Evolutionary conservation across 2,888 invertebrate species (phyloP), one percentile per base, ranked within the genome.

Genomic region (Cotesia congregata): DNA sequence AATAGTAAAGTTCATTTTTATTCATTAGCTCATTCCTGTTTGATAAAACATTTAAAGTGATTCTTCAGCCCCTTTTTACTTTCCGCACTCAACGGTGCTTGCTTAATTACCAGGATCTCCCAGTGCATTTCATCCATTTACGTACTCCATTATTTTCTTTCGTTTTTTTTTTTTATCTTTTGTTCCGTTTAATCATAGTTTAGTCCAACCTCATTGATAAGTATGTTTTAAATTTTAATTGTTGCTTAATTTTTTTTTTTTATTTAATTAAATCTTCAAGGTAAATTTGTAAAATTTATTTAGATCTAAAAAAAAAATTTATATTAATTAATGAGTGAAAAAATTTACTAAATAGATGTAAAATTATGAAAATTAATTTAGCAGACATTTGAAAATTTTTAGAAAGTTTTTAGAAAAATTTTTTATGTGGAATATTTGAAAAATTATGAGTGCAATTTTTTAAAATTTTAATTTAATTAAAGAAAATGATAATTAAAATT

Each of bases 91-190:
- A 77, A 77, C 80, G 79, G 77, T 79, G 79, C 81, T 75, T 80
- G 83, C 85, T 87, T 87, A 87, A 88, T 88, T 88, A 87, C 83
- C 77, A 80, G 81, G 75, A 80, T 80, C 80, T 80, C 81, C 78
- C 79, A 72, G 75, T 78, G 81, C 82, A 81, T 83, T 85, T 80
- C 79, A 81, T 82, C 83, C 85, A 83, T 85, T 85, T 85, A 82
- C 84, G 82, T 75, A 80, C 81, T 81, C 79, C 76, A 74, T 38
- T 20, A n/a, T 50, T 71, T 17, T 71, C 39, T 38, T 30, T 38
- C 41, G n/a, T n/a, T n/a, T 74, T 69, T 73, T 17, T 73, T 15
- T 75, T 75, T 30, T 61, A 61, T 15, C 17, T 67, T 74, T 78
- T 80, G 80, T 80, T 82, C 74, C 79, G 74, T 77, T 75, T 50